Base-by-base conservation (phyloP, 1,140 invertebrate genomes). In the Dinoponera quadriceps region DNA sequence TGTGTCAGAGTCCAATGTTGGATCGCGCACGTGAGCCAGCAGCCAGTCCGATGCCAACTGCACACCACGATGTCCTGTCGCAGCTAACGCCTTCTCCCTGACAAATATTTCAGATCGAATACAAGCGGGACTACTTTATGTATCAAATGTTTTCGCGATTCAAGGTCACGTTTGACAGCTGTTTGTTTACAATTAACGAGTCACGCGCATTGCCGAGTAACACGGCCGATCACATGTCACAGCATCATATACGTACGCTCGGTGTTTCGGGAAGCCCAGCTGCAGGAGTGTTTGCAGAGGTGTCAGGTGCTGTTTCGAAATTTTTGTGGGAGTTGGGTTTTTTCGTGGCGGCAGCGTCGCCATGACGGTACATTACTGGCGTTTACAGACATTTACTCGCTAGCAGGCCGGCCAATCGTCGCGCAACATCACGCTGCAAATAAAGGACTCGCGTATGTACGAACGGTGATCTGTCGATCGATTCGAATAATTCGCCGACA, bases 1-100 rank as follows among this genome's bases (percentile, higher is more conserved):
- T 11, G 95, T 95, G 65, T 96, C 95, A 38, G 96, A 95, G 93
- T 98, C 97, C 33, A 98, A 92, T 9, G 95, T 95, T 2, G 96
- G 95, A 94, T 99, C 98, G 92, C 97, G 96, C 0, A 98, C 97
- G 92, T 98, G 98, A 14, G 98, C 97, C 68, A 98, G 91, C 1
- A 99, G 94, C 98, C 98, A 98, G 91, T 98, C 98, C 1, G 97
- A 97, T 5, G 98, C 98, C 74, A 98, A 94, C 92, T 98, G 97
- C 65, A 98, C 96, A 73, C 97, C 97, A 48, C 96, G 94, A 92
- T 98, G 96, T 27, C 98, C 98, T 14, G 98, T 98, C n/a, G 98
- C 97, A 22, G 97, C 97, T 78, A 98, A 93, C 22, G 98, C 97
- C 93, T 98, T 98, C 91, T 98, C 96, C 44, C 98, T 98, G 91